phyloP scores from a whole-genome alignment of 2,113 vertebrate genomes.

The Platysternon megacephalum region DNA sequence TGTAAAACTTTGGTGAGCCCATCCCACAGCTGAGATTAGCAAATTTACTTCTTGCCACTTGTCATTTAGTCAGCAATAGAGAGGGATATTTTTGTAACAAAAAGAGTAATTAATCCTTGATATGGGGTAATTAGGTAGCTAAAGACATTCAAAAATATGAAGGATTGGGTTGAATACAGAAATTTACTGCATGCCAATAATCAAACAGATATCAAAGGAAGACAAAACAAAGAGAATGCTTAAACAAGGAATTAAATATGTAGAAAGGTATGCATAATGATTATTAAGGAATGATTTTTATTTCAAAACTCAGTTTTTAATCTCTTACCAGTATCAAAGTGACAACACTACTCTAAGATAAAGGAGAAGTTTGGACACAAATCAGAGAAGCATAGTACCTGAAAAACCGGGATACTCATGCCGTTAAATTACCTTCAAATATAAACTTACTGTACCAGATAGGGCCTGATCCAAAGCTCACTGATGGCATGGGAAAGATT shows the following conservation, averaged over 20 bases:
- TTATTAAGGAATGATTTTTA: background rate
- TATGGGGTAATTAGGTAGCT: background rate
- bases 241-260: background rate
- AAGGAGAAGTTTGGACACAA: background rate
- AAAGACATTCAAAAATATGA: background rate
- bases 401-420: background rate
- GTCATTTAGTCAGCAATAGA: background rate
- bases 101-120: background rate
- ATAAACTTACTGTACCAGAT: background rate
- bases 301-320: background rate
- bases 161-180: background rate
- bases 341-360: background rate
- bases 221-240: background rate
- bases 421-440: background rate
- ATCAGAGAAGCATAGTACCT: background rate
- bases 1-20: background rate
- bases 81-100: background rate
- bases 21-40: background rate
- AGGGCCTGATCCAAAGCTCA: background rate
- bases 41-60: background rate
- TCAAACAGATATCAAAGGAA: background rate
- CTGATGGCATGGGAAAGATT: accelerated
- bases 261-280: background rate
- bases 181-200: background rate
- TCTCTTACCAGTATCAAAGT: background rate